Base-by-base conservation (phyloP, 2,888 invertebrate species). In the Lapara coniferarum region DNA sequence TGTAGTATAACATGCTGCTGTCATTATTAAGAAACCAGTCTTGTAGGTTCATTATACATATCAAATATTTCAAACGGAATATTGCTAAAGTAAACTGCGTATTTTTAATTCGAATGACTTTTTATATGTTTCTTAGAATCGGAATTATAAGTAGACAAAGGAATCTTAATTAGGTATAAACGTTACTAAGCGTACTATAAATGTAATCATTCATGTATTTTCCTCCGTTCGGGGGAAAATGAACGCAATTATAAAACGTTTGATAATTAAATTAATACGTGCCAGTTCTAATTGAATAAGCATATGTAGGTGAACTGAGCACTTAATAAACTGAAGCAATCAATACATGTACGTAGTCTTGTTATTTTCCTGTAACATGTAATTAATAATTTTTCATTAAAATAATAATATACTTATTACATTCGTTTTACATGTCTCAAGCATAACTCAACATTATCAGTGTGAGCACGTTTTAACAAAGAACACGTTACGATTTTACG, bases 201-300 rank as follows among this genome's bases (percentile, higher is more conserved):
- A 46, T 46, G 13, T 19, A 63, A 63, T 63, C 49, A 49, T 63
- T 12, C 49, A 12, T 10, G 5, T 12, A 49, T 19, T 49, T 49
- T 49, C 16, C 13, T 63, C 13, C 44, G 10, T 12, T 13, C 6
- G 57, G 14, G 59, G 46, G 44, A 14, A 59, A 59, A 59, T 19
- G 16, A 46, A 49, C 49, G 19, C 19, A 49, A 63, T 63, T 63
- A 63, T 57, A 51, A 68, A 59, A 51, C 58, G 30, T 13, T 13
- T n/a, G 49, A 25, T 68, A 58, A 58, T 53, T 37, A 57, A 51
- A 52, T 68, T 58, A 59, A 44, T 59, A 30, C 67, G 51, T 30
- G 30, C 52, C 56, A 49, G 51, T 55, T 55, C 55, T 66, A 52
- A 58, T 52, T 70, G 13, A 66, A 70, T 55, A 49, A 56, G 13